These are phyloP conservation scores for Sylvia atricapilla DNA, from an alignment of 2,113 vertebrate genomes.

Conservation along the genomic window DNA sequence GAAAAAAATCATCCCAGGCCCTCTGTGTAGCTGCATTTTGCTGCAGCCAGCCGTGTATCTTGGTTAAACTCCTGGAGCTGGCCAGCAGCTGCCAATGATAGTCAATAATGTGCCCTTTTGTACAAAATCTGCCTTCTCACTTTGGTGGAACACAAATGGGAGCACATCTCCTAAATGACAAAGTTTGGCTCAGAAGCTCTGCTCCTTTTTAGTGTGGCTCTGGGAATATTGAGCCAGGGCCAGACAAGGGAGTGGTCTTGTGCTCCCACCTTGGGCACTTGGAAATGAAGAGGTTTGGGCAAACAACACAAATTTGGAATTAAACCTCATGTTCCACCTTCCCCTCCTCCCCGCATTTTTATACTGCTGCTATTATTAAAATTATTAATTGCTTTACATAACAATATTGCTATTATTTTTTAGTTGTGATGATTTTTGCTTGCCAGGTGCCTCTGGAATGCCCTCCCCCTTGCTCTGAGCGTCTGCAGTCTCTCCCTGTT, in stretches of 20 bases:
- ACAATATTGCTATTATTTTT: neutral
- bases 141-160: neutral
- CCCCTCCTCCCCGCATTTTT: neutral
- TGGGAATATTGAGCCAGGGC: neutral
- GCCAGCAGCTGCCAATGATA: neutral
- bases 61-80: neutral
- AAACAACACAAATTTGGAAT: neutral
- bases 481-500: neutral
- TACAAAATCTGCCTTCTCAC: neutral
- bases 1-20: neutral
- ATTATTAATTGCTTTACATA: neutral
- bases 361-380: neutral
- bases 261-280: neutral
- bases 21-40: neutral
- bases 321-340: neutral
- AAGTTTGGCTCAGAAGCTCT: neutral
- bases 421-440: neutral
- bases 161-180: neutral
- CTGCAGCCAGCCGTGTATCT: neutral
- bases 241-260: neutral
- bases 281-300: neutral
- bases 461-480: neutral
- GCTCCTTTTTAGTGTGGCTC: neutral
- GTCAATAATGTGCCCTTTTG: slow-evolving; percentile 46
- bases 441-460: neutral